Percentiles rank a stretch among this genome's conserved stretches.
These are phyloP conservation scores for Sander vitreus DNA, from an alignment of 2,113 vertebrate species.

Conservation along the genomic window DNA sequence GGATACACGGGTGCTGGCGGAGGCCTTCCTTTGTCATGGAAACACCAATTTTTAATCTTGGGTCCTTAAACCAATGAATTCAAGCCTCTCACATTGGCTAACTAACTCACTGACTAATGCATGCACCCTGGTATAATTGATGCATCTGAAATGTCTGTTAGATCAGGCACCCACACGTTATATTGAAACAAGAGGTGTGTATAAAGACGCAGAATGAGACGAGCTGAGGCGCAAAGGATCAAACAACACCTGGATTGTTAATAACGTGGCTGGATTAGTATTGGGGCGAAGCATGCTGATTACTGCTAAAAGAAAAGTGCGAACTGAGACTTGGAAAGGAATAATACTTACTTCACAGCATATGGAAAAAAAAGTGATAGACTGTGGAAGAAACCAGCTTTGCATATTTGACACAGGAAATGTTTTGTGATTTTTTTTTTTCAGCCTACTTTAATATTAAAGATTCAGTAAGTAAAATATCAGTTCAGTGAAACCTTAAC, in stretches of 20 bases:
- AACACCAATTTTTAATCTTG: constrained; percentile 80
- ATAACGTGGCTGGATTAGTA: constrained; percentile 15
- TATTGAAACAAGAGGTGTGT: constrained; percentile 30
- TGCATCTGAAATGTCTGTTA: constrained; percentile 29
- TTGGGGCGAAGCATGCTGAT: constrained; percentile 16
- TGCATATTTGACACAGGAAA: constrained; percentile 11
- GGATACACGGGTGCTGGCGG: constrained; percentile 60
- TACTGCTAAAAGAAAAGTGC: constrained; percentile 27
- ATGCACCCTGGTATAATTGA: constrained; percentile 35
- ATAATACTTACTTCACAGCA: constrained; percentile 4
- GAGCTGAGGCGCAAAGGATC: constrained; percentile 28
- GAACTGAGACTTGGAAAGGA: constrained; percentile 26
- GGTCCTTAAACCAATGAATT: constrained; percentile 66
- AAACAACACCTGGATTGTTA: constrained; percentile 37
- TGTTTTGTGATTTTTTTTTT: constrained; percentile 9
- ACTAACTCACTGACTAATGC: constrained; percentile 58
- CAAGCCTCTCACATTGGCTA: constrained; percentile 57
- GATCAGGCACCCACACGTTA: constrained; percentile 1
- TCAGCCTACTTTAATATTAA: neutral
- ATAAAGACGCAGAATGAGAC: constrained; percentile 25
- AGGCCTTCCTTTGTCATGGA: constrained; percentile 82
- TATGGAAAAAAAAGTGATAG: constrained; percentile 14
- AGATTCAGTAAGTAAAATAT: constrained; percentile 10
- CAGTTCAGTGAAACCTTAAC: neutral
- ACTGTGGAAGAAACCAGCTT: constrained; percentile 15